Evolutionary conservation across 2,888 invertebrate species (phyloP), one percentile per base, ranked within the genome.

Genomic region (Mimas tiliae): DNA sequence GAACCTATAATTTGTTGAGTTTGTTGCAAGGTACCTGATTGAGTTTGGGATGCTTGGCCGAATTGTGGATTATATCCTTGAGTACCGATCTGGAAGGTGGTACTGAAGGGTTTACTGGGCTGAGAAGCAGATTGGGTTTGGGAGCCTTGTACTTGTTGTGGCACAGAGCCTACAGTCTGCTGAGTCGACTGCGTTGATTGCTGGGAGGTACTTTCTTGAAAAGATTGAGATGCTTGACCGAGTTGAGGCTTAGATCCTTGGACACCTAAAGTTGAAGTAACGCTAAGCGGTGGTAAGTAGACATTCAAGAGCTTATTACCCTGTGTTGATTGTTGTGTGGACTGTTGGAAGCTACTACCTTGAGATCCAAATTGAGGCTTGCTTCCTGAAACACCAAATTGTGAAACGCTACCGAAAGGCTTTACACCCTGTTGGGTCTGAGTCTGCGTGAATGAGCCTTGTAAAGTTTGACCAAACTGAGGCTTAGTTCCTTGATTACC

Each of bases 1-100:
- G 80, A 75, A n/a, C 80, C 80, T 12, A 76, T 70, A 55, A 77
- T 69, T 65, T 78, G 74, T 58, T 79, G 77, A 3, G 66, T 71
- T 34, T 58, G 55, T 42, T 58, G 55, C 19, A 42, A 38, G 19
- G 16, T 16, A 3, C 55, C 38, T 34, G 11, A n/a, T 34, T 34
- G 9, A 34, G 38, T 38, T 55, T 55, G 55, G 16, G 38, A 38
- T 0, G 16, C 11, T 58, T 42, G 58, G 6, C 58, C 42, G 16
- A 19, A 42, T 53, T 53, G 53, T 42, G 58, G 58, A n/a, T 58
- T 58, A 6, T 58, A 19, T 53, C 33, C 53, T 58, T 58, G 58
- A 19, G 11, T 55, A 34, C 55, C 55, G 34, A 55, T 19, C 19
- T 50, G 50, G 33, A n/a, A 16, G n/a, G 16, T n/a, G 9, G 11